Evolutionary conservation across 2,888 invertebrate species (phyloP).

Genomic region (Formica aserva): DNA sequence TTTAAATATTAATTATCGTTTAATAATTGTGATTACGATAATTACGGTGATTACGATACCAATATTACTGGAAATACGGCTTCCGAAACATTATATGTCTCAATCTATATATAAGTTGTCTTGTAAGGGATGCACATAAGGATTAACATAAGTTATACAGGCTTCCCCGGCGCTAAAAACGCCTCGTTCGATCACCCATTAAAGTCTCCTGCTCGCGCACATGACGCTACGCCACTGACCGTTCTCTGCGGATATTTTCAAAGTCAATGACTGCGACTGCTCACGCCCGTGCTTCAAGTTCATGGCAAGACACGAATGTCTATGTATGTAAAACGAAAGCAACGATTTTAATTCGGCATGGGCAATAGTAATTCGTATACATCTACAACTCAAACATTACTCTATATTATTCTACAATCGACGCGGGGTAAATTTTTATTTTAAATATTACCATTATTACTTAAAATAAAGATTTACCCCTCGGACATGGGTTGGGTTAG

Average conservation of each 20-base stretch:
- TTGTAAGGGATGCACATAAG: neutral
- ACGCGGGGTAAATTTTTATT: neutral
- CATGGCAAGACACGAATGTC: conserved; percentile 51
- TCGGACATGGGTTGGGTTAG: no score
- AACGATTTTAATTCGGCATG: neutral
- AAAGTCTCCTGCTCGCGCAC: conserved; percentile 77
- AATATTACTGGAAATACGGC: neutral
- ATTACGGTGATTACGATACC: neutral
- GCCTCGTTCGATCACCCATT: conserved; percentile 77
- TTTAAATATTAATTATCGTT: no score
- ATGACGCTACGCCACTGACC: conserved; percentile 74
- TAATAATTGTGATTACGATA: neutral
- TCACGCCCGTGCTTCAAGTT: conserved; percentile 62
- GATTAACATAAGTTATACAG: conserved; percentile 17
- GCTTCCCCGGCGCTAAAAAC: conserved; percentile 5
- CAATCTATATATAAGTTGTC: neutral
- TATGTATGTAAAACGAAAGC: conserved; percentile 24
- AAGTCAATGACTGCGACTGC: conserved; percentile 77
- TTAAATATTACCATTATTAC: no score
- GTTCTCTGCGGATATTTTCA: conserved; percentile 76
- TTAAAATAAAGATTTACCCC: no score
- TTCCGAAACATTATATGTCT: neutral
- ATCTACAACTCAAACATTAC: neutral
- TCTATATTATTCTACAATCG: neutral
- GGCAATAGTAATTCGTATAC: neutral